These are phyloP conservation scores for Caenorhabditis doughertyi DNA, from an alignment of 2,888 invertebrate genomes.

Conservation along the genomic window DNA sequence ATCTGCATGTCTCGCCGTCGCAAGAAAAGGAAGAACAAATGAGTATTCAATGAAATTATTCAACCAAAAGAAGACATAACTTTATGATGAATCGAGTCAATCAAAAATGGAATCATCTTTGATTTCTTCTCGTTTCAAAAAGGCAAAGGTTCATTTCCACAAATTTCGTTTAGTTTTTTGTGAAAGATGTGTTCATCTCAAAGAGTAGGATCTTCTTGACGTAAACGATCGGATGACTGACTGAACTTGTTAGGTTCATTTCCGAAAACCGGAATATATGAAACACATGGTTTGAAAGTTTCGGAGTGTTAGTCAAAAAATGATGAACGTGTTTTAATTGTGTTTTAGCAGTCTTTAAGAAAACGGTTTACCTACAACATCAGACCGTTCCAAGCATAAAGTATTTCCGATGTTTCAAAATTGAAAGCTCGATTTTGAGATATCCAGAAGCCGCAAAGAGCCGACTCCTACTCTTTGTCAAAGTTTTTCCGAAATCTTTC, in stretches of 20 bases:
- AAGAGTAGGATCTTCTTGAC: too few relatives aligned
- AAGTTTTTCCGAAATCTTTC: not conserved
- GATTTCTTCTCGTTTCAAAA: conserved; percentile 16
- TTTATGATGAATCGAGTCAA: conserved; percentile 31
- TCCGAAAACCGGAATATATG: too few relatives aligned
- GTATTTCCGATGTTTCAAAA: not conserved
- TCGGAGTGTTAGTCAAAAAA: too few relatives aligned
- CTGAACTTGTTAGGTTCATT: too few relatives aligned
- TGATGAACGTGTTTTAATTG: too few relatives aligned
- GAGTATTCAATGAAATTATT: conserved; percentile 23
- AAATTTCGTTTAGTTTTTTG: conserved; percentile 4
- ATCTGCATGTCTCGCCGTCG: conserved; percentile 19
- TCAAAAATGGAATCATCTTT: conserved; percentile 45
- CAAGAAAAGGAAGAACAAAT: conserved; percentile 26
- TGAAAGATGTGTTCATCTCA: not conserved
- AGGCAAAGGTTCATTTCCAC: not conserved
- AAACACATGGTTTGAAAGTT: too few relatives aligned
- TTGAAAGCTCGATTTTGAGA: too few relatives aligned
- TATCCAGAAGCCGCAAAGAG: too few relatives aligned
- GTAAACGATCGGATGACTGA: too few relatives aligned
- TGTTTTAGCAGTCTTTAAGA: not conserved
- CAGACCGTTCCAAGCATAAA: not conserved
- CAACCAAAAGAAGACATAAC: conserved; percentile 13
- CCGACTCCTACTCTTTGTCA: too few relatives aligned
- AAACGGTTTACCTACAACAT: not conserved